Evolutionary conservation across 2,797 vertebrate genomes (phyloP), one percentile per base, ranked within the genome.

Genomic region (Sebastes iracundus): DNA sequence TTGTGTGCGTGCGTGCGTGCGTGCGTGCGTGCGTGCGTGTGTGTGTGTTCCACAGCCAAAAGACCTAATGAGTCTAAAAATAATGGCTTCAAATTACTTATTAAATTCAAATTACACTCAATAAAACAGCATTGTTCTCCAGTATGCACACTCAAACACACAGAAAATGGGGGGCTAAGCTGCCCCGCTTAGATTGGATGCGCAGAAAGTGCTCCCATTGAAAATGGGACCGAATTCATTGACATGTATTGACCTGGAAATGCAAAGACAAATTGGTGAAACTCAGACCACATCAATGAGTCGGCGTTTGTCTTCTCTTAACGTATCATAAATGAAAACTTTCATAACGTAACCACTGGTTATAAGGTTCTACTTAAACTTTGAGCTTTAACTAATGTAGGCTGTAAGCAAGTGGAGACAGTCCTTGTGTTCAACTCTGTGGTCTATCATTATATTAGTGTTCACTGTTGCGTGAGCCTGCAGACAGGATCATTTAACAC

Each of bases 61-160:
- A 55, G 18, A 66, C 80, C 75, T 87, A 89, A 92, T 89, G 75
- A 89, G 85, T 86, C 85, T 84, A 83, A 82, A 86, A 90, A 91
- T 91, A 85, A 77, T 85, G 64, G 18, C 27, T 63, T 84, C 75
- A 88, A 87, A 83, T 83, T 63, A 66, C 66, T 77, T 65, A 73
- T 49, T 70, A 72, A 75, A 77, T 75, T 78, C 75, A 82, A 88
- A 72, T 82, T 77, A 85, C 73, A 65, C 69, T 66, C 35, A 80
- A 68, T 83, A 83, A 89, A 89, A 85, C 73, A 55, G 28, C 71
- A 80, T 85, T 87, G 74, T 88, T 81, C 55, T 55, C 56, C 65
- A 49, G 75, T 33, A 13, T 78, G 56, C 42, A 6, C 52, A 33
- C 65, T 20, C 30, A 58, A 32, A 64, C 49, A 46, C 63, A 65